phyloP scores from a whole-genome alignment of 1,140 invertebrate species.

The Sinonovacula constricta region DNA sequence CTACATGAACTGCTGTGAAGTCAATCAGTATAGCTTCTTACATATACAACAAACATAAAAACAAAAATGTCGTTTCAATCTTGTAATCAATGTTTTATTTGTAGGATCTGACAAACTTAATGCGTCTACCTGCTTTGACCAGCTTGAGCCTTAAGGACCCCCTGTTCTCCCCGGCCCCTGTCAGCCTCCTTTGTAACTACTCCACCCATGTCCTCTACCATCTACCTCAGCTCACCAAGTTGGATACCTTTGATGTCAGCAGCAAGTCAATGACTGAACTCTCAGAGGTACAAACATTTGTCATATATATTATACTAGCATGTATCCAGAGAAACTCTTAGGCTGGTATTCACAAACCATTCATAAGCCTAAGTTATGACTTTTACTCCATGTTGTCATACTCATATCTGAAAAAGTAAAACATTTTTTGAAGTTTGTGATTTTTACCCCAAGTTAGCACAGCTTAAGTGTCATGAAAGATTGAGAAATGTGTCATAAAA shows the following conservation, averaged over 20 bases:
- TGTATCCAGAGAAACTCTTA: too few species aligned
- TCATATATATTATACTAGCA: too few species aligned
- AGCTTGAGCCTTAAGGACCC: constrained; percentile 75
- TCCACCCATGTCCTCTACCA: constrained; percentile 77
- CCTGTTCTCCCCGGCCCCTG: constrained; percentile 71
- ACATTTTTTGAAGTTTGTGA: too few species aligned
- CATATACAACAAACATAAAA: background rate
- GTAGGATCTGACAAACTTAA: constrained; percentile 75
- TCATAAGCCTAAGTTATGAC: too few species aligned
- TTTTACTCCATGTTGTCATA: too few species aligned
- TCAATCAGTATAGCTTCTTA: too few species aligned
- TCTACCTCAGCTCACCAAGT: constrained; percentile 70
- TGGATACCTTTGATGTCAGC: constrained; percentile 74
- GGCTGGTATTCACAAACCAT: too few species aligned
- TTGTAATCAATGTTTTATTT: constrained; percentile 21
- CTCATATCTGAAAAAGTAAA: too few species aligned
- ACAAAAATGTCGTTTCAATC: background rate
- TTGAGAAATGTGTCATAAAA: too few species aligned
- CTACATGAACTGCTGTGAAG: too few species aligned
- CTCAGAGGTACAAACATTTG: constrained; percentile 77
- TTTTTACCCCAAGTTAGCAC: too few species aligned
- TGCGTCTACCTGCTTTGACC: constrained; percentile 66
- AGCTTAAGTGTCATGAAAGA: too few species aligned
- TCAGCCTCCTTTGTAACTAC: constrained; percentile 77
- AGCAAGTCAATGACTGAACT: constrained; percentile 72